These are phyloP conservation scores for Choristoneura fumiferana DNA, from an alignment of 1,140 invertebrate species.

Conservation along the genomic window DNA sequence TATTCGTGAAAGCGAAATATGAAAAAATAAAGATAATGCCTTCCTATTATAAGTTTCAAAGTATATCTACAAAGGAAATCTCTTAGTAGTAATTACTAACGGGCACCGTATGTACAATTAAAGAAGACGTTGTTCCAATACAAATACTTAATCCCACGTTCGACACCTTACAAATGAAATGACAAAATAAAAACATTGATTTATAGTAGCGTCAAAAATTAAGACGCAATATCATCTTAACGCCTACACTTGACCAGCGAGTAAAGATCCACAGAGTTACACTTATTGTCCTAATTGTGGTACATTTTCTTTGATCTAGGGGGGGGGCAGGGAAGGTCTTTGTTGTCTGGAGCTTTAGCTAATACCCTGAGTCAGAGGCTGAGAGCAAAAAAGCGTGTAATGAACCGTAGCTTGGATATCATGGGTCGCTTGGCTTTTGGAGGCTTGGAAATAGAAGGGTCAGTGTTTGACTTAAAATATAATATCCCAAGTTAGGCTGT, in stretches of 20 bases:
- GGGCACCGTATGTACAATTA: too few species aligned
- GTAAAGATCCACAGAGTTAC: neutral
- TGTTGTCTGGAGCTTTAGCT: neutral
- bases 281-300: neutral
- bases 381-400: conserved; percentile 24
- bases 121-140: too few species aligned
- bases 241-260: neutral
- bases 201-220: conserved; percentile 5
- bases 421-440: conserved; percentile 24
- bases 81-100: too few species aligned
- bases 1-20: too few species aligned
- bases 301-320: neutral
- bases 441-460: neutral
- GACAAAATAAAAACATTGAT: conserved; percentile 2
- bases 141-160: conserved; percentile 6
- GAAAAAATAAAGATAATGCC: too few species aligned
- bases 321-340: neutral
- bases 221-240: conserved; percentile 2
- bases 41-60: too few species aligned
- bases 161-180: neutral
- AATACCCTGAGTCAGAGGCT: conserved; percentile 19
- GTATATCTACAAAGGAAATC: too few species aligned
- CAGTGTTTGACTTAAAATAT: neutral
- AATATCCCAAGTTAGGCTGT: too few species aligned
- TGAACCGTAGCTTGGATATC: conserved; percentile 11